Evolutionary conservation across 2,113 vertebrate genomes (phyloP), one percentile per base, ranked within the genome.

Genomic region (Desmodus rotundus): DNA sequence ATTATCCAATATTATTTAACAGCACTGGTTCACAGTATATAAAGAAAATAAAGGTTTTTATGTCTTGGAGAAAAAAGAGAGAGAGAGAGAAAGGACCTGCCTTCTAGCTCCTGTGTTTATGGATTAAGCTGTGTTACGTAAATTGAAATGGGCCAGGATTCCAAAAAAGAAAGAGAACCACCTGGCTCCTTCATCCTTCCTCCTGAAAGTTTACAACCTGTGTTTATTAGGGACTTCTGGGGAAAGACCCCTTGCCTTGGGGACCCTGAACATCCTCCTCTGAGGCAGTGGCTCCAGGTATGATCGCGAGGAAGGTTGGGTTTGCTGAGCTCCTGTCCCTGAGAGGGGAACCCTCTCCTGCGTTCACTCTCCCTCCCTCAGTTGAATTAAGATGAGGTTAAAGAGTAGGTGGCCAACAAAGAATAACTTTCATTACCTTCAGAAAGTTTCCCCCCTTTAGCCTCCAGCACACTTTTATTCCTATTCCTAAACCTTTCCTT

Each of bases 1-100:
- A 98, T 98, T 98, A 98, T 97, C 96, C 98, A 98, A 98, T 98
- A 93, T 97, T 97, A 72, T 96, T 98, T 97, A 98, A 98, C 97
- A 94, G 98, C 98, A 96, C 76, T 24, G 73, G 96, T 98, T 72
- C 93, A 89, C 76, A 93, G 96, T 93, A 90, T 77, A 96, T 93
- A 80, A 58, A 97, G 97, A 98, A 98, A 98, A 98, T 84, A 89
- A 97, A 97, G 97, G 96, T 97, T 98, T 97, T 96, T 20, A 73
- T 97, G 96, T 97, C 96, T 74, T 84, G 38, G 74, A 96, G 82
- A 3, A 6, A 54, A 56, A 36, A 58, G 26, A 56, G 81, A 50
- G 58, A n/a, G n/a, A n/a, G n/a, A 96, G 26, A 89, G 77, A 65
- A 1, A 61, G 3, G 95, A 72, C 91, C 61, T 96, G 94, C 11